Evolutionary conservation across 2,113 vertebrate species (phyloP).

Genomic region (Catharus bicknelli): DNA sequence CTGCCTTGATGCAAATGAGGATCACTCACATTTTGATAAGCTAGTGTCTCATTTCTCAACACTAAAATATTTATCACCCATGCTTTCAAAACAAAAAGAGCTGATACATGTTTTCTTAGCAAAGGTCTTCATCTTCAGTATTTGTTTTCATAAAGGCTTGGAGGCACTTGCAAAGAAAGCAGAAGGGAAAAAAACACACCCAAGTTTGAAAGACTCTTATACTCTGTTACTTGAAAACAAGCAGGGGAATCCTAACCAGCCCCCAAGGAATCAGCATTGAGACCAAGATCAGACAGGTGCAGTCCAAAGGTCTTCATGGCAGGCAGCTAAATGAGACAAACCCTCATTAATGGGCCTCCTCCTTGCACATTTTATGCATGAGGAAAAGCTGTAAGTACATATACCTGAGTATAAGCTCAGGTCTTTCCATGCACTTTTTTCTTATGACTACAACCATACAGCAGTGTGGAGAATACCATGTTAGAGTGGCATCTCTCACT

Average conservation of each 20-base stretch:
- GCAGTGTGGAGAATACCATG: rapidly evolving
- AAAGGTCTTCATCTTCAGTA: neutral
- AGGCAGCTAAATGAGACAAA: neutral
- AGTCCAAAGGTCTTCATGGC: neutral
- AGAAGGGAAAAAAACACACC: neutral
- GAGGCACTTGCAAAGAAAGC: neutral
- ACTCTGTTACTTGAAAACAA: neutral
- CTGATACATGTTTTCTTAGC: neutral
- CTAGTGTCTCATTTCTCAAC: neutral
- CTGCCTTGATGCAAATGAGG: neutral
- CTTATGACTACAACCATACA: neutral
- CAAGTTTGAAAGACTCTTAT: neutral
- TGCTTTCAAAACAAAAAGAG: neutral
- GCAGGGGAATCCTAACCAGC: neutral
- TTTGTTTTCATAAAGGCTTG: neutral
- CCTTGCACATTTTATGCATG: neutral
- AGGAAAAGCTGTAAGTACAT: neutral
- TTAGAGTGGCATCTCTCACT: neutral
- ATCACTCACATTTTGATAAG: neutral
- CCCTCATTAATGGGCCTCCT: neutral
- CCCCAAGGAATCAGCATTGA: rapidly evolving
- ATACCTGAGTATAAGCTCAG: neutral
- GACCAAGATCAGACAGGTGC: rapidly evolving
- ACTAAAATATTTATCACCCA: neutral
- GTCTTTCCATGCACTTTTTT: neutral